Base-by-base conservation (phyloP, 2,888 invertebrate genomes). In the Tolmerus cingulatus region DNA sequence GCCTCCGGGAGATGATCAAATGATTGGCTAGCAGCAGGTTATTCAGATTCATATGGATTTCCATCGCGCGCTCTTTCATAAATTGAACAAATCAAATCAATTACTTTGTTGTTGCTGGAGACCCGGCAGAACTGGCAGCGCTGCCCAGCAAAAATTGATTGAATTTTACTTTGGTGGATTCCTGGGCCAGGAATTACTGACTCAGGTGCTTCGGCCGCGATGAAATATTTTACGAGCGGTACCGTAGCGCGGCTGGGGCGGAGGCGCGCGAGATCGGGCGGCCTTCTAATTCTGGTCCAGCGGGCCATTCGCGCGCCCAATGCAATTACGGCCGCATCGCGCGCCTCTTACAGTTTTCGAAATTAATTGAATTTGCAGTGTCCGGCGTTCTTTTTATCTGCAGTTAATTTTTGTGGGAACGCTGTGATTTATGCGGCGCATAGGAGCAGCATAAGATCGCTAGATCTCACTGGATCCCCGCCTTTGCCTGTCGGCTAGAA, bases 1-100 rank as follows among this genome's bases (percentile, higher is more conserved):
- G 82, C 82, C 82, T 82, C 57, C 82, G 66, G 77, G 77, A 86
- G 77, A 86, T 86, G 86, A 77, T 76, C 77, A 77, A 86, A 86
- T 86, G 86, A 86, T 86, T 86, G 77, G 86, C 77, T 86, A 86
- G 76, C 86, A 86, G 86, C 86, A 86, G 86, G 86, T 86, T 86
- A 86, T 86, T 51, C 55, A 57, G 77, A 86, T 86, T 77, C 76
- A 86, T 78, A 78, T 78, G 77, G 77, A 86, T 82, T 82, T 86
- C 74, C 76, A 76, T 86, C 51, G 86, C 51, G 51, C 74, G 76
- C 43, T 86, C 78, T 77, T 86, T 86, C 78, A 51, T 57, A 86
- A 86, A 86, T 78, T 86, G 86, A 86, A 86, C 78, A 86, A 86
- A 86, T 78, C 86, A 86, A 86, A 86, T 86, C 86, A 86, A 86